Conservation (phyloP, 1,140 invertebrate species). For the Anastatus disparis region DNA sequence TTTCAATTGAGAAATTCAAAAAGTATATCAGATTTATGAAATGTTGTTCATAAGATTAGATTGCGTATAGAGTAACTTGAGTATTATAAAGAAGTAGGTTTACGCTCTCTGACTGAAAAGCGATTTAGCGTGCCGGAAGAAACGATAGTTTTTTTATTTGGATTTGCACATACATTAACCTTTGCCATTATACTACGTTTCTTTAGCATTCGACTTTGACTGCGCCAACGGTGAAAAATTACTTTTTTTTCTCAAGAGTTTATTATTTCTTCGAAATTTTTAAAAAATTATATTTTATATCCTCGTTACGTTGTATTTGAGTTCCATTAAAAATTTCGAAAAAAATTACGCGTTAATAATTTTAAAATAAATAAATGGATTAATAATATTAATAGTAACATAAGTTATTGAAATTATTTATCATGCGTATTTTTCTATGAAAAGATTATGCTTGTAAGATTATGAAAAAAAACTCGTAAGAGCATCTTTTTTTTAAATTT, state of each 20-base stretch:
- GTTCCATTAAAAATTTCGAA: too few species aligned
- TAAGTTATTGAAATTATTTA: too few species aligned
- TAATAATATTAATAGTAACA: too few species aligned
- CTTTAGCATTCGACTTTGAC: constrained; percentile 10
- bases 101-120: constrained; percentile 20
- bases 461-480: constrained; percentile 5
- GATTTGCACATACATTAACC: constrained; percentile 33
- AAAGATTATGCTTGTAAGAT: background rate
- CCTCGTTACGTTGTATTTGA: too few species aligned
- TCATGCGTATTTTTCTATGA: too few species aligned
- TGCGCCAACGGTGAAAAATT: too few species aligned
- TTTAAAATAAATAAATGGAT: background rate
- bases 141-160: constrained; percentile 35
- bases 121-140: constrained; percentile 10
- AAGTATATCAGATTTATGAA: constrained; percentile 32
- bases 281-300: too few species aligned
- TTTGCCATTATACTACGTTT: constrained; percentile 27
- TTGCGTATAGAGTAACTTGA: constrained; percentile 8
- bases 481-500: background rate
- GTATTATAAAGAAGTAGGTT: constrained; percentile 23
- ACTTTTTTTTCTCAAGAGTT: too few species aligned
- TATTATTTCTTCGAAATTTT: too few species aligned
- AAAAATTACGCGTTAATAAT: background rate
- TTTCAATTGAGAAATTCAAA: constrained; percentile 33
- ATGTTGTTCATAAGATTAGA: constrained; percentile 35